Percentiles rank a stretch among this genome's conserved stretches.
phyloP scores from a whole-genome alignment of 2,888 invertebrate genomes.

The Apodemia zela region DNA sequence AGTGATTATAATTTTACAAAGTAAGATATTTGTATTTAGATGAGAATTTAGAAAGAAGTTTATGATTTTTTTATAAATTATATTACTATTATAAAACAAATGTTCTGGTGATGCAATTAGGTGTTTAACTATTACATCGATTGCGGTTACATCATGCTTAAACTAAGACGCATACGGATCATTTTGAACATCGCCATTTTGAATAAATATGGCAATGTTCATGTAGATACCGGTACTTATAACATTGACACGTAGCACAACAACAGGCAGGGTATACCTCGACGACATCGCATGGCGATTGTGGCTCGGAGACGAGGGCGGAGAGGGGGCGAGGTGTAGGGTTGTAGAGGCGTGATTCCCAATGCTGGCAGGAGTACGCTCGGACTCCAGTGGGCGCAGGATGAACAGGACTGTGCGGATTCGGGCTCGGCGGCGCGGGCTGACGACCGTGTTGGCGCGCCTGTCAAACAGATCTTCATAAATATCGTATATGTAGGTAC shows the following conservation, averaged over 20 bases:
- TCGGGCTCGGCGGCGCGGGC: constrained; percentile 77
- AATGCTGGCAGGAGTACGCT: constrained; percentile 81
- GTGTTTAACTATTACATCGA: constrained; percentile 24
- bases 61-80: no score
- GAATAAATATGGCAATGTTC: constrained; percentile 6
- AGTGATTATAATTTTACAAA: no score
- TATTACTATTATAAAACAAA: no score
- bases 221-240: constrained; percentile 21
- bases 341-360: constrained; percentile 78
- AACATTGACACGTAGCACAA: constrained; percentile 45
- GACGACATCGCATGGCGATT: constrained; percentile 69
- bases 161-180: constrained; percentile 20
- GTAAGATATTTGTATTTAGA: no score
- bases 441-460: constrained; percentile 79
- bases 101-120: not conserved
- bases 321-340: constrained; percentile 69
- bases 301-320: constrained; percentile 69
- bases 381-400: constrained; percentile 79
- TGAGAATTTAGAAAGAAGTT: no score
- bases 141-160: constrained; percentile 36
- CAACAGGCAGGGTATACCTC: constrained; percentile 62
- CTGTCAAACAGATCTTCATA: constrained; percentile 38
- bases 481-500: not conserved
- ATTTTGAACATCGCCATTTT: constrained; percentile 22
- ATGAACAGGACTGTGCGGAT: constrained; percentile 74